A percentile compares a stretch with the other conserved stretches of the same genome.
Conservation (phyloP, 2,888 invertebrate genomes). For the Leptinotarsa haldemani region DNA sequence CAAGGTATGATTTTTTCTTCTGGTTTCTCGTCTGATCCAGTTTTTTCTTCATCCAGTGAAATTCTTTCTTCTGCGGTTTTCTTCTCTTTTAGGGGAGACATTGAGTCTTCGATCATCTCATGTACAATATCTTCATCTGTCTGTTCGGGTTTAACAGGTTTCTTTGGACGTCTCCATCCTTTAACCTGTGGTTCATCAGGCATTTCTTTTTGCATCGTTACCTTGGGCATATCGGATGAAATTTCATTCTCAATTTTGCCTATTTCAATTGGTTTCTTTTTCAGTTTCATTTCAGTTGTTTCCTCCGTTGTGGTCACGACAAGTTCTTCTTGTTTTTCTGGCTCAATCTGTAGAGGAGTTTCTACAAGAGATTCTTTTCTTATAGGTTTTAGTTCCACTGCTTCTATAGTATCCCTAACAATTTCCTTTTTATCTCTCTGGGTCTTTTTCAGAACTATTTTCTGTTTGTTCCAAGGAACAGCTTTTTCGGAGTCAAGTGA, state of each 20-base stretch:
- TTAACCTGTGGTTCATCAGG: slow-evolving; percentile 62
- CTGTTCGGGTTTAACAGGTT: slow-evolving; percentile 33
- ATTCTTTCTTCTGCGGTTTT: slow-evolving; percentile 44
- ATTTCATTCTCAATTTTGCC: background rate
- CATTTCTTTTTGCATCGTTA: background rate
- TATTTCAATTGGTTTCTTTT: background rate
- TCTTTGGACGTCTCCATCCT: slow-evolving; percentile 50
- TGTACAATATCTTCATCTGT: slow-evolving; percentile 49
- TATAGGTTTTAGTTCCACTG: slow-evolving; percentile 49
- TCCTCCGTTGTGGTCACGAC: slow-evolving; percentile 59
- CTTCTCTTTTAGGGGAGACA: background rate
- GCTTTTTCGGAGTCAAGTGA: slow-evolving; percentile 58
- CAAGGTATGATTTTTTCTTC: slow-evolving; percentile 64
- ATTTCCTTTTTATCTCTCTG: slow-evolving; percentile 62
- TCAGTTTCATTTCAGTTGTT: slow-evolving; percentile 48
- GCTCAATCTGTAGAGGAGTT: background rate
- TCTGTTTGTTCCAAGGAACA: slow-evolving; percentile 74
- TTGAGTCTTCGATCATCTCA: slow-evolving; percentile 59
- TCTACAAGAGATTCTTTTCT: slow-evolving; percentile 25
- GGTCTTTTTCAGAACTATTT: slow-evolving; percentile 67
- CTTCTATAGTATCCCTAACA: slow-evolving; percentile 51
- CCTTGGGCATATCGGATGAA: background rate
- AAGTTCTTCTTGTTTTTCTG: slow-evolving; percentile 44
- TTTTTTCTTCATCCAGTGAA: slow-evolving; percentile 4
- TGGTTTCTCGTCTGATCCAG: slow-evolving; percentile 37